Conservation (phyloP, 2,797 vertebrate species). For the Oceanodroma leucorhoa region DNA sequence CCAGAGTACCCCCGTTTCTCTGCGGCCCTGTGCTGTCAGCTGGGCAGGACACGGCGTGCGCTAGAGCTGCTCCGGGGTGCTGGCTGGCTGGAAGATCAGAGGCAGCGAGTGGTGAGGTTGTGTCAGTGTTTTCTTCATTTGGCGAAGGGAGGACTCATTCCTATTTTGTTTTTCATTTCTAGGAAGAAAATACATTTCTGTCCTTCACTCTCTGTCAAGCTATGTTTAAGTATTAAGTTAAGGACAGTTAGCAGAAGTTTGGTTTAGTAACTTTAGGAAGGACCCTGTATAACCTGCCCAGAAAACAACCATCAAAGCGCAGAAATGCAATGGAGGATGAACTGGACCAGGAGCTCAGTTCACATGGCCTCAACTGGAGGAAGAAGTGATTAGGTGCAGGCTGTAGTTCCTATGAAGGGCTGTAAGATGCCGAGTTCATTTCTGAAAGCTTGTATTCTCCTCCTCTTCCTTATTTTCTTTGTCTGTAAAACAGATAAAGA, state of each 20-base stretch:
- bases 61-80: neutral
- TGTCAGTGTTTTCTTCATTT: neutral
- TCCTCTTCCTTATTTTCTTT: neutral
- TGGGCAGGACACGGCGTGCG: fast-evolving
- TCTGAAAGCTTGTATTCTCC: neutral
- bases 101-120: neutral
- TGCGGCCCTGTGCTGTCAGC: neutral
- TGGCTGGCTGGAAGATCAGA: neutral
- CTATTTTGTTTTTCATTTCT: neutral
- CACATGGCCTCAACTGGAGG: neutral
- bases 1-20: neutral
- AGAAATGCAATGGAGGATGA: neutral
- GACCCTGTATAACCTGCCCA: neutral
- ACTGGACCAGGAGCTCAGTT: neutral
- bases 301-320: neutral
- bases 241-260: neutral
- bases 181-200: neutral
- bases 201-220: neutral
- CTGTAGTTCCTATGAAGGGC: neutral
- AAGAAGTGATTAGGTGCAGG: neutral
- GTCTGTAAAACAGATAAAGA: neutral
- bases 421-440: neutral
- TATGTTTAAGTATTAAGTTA: neutral
- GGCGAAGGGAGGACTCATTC: neutral
- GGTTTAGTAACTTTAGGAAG: neutral